Evolutionary conservation across 2,113 vertebrate species (phyloP).

Genomic region (Carassius auratus): DNA sequence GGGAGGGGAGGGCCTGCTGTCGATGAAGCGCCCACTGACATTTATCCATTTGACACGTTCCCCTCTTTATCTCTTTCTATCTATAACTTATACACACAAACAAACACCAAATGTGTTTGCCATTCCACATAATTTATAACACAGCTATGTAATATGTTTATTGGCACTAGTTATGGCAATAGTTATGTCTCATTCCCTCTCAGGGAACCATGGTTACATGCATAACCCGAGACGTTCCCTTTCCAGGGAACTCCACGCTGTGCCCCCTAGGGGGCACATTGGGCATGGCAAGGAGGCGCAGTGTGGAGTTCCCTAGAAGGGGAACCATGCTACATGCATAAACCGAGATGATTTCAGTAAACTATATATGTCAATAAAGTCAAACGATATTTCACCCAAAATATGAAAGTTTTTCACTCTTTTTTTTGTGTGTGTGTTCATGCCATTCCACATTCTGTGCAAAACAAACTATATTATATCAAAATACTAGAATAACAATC

Average conservation of each 20-base stretch:
- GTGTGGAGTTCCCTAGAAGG: too few relatives aligned
- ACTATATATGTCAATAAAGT: neutral
- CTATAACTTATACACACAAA: conserved; percentile 21
- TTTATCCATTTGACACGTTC: conserved; percentile 70
- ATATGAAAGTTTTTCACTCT: neutral
- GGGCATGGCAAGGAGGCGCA: too few relatives aligned
- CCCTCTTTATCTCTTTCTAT: conserved; percentile 3
- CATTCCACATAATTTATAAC: neutral
- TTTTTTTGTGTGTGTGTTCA: neutral
- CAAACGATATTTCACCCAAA: neutral
- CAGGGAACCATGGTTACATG: too few relatives aligned
- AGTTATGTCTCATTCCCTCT: too few relatives aligned
- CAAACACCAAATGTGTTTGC: conserved; percentile 27
- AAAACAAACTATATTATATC: neutral
- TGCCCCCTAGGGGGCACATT: too few relatives aligned
- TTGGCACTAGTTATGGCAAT: neutral
- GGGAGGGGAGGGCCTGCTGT: conserved; percentile 59
- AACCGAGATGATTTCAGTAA: neutral
- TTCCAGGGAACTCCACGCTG: too few relatives aligned
- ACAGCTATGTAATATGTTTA: conserved; percentile 13
- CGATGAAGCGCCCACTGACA: conserved; percentile 69
- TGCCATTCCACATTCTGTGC: neutral
- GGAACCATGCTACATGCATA: too few relatives aligned
- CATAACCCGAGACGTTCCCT: too few relatives aligned
- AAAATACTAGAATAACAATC: neutral